phyloP scores from a whole-genome alignment of 2,888 invertebrate species.

The Osedax fenrisi region DNA sequence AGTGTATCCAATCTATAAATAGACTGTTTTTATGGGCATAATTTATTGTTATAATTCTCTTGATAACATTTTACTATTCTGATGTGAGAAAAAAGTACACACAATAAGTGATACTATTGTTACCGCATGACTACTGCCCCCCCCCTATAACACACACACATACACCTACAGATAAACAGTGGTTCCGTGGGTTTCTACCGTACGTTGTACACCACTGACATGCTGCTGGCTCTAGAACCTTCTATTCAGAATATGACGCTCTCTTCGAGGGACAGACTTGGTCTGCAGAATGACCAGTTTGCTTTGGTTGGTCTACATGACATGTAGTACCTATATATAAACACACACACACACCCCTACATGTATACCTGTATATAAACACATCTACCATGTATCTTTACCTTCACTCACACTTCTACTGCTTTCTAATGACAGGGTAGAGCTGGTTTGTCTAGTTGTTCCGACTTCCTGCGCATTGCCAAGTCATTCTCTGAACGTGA shows the following conservation, averaged over 20 bases:
- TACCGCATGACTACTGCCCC: too few relatives aligned
- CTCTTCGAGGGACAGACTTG: constrained; percentile 76
- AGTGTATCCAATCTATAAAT: too few relatives aligned
- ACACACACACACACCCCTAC: background rate
- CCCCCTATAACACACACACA: too few relatives aligned
- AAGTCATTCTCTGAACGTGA: constrained; percentile 68
- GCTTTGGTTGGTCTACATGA: constrained; percentile 62
- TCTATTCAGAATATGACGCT: constrained; percentile 68
- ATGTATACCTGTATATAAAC: background rate
- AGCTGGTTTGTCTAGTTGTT: constrained; percentile 69
- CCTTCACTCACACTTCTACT: background rate
- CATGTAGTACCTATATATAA: background rate
- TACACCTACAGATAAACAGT: constrained; percentile 61
- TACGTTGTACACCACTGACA: constrained; percentile 67
- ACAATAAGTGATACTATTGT: too few relatives aligned
- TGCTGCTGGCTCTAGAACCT: constrained; percentile 66
- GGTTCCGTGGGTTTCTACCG: constrained; percentile 79
- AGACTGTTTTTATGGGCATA: too few relatives aligned
- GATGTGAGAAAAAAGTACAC: too few relatives aligned
- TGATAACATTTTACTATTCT: too few relatives aligned
- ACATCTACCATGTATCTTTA: background rate
- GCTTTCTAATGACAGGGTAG: constrained; percentile 48
- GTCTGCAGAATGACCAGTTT: constrained; percentile 78
- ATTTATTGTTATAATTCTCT: too few relatives aligned
- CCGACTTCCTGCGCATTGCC: constrained; percentile 68